Conservation (phyloP, 37 sponge, comb jelly and placozoan genomes). For the Oopsacas minuta region DNA sequence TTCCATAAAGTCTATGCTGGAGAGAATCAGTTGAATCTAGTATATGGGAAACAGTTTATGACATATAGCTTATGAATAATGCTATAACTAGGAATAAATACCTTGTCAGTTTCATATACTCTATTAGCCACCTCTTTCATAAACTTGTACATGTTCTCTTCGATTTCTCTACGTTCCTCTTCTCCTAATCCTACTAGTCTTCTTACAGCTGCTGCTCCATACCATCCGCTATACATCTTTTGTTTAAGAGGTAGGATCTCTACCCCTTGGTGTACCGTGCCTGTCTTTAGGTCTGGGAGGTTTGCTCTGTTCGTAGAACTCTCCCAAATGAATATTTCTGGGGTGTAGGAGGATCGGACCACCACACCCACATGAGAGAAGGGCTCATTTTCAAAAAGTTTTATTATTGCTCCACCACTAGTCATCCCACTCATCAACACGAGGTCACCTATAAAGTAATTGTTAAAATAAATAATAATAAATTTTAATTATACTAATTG, state of each 20-base stretch:
- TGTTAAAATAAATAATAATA: too few relatives aligned
- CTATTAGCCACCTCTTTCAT: conserved; percentile 33
- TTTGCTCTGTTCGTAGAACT: background rate
- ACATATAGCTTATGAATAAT: background rate
- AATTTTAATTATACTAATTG: too few relatives aligned
- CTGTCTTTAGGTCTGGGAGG: conserved; percentile 38
- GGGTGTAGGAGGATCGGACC: conserved; percentile 11
- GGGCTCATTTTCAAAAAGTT: conserved; percentile 51
- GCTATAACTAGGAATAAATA: background rate
- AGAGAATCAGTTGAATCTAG: conserved; percentile 41
- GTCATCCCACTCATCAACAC: conserved; percentile 52
- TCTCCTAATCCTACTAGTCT: conserved; percentile 29
- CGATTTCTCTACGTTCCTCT: conserved; percentile 33
- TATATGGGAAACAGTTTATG: background rate
- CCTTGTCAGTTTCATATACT: conserved; percentile 51
- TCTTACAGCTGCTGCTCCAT: conserved; percentile 47
- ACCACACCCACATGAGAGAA: conserved; percentile 72
- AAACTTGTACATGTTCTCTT: conserved; percentile 33
- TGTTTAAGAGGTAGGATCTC: conserved; percentile 46
- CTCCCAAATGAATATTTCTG: background rate
- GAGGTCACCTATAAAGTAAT: conserved; percentile 26
- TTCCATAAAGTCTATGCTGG: conserved; percentile 40
- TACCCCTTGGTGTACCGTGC: conserved; percentile 45
- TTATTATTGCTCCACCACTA: conserved; percentile 47
- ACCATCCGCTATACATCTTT: conserved; percentile 73